Evolutionary conservation across 2,113 vertebrate genomes (phyloP), one percentile per base, ranked within the genome.

Genomic region (Dromaius novaehollandiae): DNA sequence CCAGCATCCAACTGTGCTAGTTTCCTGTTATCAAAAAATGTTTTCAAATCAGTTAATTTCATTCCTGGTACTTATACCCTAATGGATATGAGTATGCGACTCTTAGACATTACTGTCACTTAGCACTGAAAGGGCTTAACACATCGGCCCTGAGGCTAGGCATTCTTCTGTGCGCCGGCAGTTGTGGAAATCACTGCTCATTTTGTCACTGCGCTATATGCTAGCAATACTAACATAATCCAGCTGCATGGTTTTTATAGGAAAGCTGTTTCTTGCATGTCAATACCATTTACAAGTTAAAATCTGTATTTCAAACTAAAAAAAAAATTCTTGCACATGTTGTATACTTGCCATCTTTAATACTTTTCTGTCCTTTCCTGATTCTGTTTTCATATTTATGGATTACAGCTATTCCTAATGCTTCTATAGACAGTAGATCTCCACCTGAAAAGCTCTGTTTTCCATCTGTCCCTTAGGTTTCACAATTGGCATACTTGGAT

Each of bases 31-130:
- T 94, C 56, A 87, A 82, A 87, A 86, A 71, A 7, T 19, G 4
- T 63, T 97, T 95, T 61, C 63, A 95, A 65, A 85, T 79, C 66
- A 51, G 58, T 93, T 88, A 87, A 30, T 87, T 95, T 96, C 6
- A 68, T 93, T 93, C 93, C 60, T 75, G 73, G 36, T 87, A 44
- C 90, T 94, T 95, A 38, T 91, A 83, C 93, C 42, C 82, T 95
- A 87, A 83, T 79, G 77, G 80, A 76, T 74, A 38, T 34, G 63
- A 51, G n/a, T 38, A 71, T n/a, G 74, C 8, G 19, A 76, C 68
- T 76, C 48, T 32, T 70, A 53, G 4, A 78, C 22, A 34, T 86
- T 95, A 61, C 30, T 64, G 48, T 76, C 88, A 83, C 83, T 97
- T 79, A 64, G 26, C 55, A 14, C 34, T 65, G 90, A 81, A 91